Evolutionary conservation across 2,888 invertebrate genomes (phyloP), one percentile per base, ranked within the genome.

Genomic region (Pemphredon lugubris): DNA sequence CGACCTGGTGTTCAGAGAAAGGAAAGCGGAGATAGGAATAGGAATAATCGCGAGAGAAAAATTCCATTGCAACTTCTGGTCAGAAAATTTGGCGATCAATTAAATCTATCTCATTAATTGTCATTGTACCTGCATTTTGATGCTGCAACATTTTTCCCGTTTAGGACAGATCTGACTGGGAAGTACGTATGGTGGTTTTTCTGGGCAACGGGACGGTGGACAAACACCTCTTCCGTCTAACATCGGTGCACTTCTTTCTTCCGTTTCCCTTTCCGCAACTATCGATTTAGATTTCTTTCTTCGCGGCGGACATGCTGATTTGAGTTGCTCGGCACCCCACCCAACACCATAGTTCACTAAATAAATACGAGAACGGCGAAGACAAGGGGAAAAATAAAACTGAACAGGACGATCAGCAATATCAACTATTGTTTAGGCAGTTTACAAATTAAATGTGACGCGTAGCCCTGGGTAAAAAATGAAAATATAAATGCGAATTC

Each of bases 51-150:
- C 7, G 7, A 26, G 7, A 26, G 7, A 26, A 26, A 5, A 7
- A 26, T 26, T 26, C 26, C 26, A 26, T 7, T 26, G 7, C 3
- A 5, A 26, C 26, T 11, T 23, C 13, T n/a, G 11, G 23, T n/a
- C 7, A 1, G 23, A 23, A 45, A 6, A 4, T 23, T 23, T 23
- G 11, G 2, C 1, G 20, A 9, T 42, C 39, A 2, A 5, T 16
- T 30, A 48, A 30, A 30, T 14, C 26, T 14, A 30, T 20, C 20
- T 32, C 9, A 3, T 37, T n/a, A 20, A 51, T 37, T 51, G 7
- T 18, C 21, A 34, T 44, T 23, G 13, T 76, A 82, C 81, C 81
- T 82, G 81, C 80, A 80, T 82, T 73, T 80, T 82, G 21, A 82
- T 82, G 7, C 42, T 67, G 42, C 81, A 81, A 50, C 71, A 34